phyloP scores from a whole-genome alignment of 35 echinoderm and acorn worm species.

The Heliocidaris erythrogramma region DNA sequence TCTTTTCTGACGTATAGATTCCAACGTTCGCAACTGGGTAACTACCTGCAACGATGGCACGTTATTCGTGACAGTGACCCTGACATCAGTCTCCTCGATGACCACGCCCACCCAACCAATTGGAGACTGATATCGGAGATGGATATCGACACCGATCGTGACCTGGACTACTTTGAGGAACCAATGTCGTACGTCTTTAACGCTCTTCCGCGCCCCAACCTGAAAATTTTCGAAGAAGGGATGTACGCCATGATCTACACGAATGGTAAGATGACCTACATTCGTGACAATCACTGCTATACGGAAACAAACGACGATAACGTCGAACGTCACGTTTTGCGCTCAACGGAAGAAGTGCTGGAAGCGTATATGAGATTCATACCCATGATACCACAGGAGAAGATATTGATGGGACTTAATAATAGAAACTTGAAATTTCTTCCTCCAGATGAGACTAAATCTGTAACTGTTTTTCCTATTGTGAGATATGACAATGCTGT shows the following conservation, averaged over 20 bases:
- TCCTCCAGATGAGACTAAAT: background rate
- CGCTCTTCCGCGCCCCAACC: background rate
- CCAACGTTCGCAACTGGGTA: background rate
- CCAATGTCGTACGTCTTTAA: conserved; percentile 23
- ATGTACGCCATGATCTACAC: background rate
- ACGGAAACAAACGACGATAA: background rate
- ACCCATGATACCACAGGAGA: background rate
- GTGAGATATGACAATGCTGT: background rate
- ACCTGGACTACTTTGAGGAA: background rate
- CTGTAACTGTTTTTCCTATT: background rate
- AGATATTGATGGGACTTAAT: background rate
- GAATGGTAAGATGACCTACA: background rate
- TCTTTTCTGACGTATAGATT: background rate
- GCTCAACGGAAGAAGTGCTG: background rate
- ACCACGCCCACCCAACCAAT: background rate
- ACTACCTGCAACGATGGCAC: background rate
- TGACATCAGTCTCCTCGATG: background rate
- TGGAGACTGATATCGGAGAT: conserved; percentile 3
- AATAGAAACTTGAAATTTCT: background rate
- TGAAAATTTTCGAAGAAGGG: background rate
- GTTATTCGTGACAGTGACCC: background rate
- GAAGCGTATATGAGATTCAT: background rate
- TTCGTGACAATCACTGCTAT: background rate
- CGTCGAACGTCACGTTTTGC: background rate
- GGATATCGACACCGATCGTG: background rate